Evolutionary conservation across 1,140 invertebrate genomes (phyloP).

Genomic region (Drosophila kikkawai): DNA sequence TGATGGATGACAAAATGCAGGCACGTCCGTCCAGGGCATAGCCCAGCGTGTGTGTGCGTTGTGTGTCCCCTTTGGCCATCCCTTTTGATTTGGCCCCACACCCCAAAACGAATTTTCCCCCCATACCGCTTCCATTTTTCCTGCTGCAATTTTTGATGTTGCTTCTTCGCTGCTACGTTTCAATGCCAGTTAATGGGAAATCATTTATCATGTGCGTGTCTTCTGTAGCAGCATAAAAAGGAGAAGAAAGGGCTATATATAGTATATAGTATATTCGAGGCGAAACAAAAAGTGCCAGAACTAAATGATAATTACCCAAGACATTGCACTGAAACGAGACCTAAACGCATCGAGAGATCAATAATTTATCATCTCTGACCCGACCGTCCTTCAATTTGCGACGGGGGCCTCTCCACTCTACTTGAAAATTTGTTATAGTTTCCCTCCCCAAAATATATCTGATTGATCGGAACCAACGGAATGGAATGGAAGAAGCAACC

Average conservation of each 20-base stretch:
- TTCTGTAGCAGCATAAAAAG: slow-evolving; percentile 16
- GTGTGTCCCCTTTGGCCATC: slow-evolving; percentile 19
- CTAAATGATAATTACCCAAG: slow-evolving; percentile 78
- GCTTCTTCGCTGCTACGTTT: slow-evolving; percentile 37
- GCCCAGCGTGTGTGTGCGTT: neutral
- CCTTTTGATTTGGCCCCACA: slow-evolving; percentile 16
- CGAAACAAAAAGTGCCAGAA: slow-evolving; percentile 75
- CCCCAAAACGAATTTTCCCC: neutral
- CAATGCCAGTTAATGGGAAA: slow-evolving; percentile 81
- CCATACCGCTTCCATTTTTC: slow-evolving; percentile 4
- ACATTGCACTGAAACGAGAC: slow-evolving; percentile 27
- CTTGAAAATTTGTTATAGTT: slow-evolving; percentile 52
- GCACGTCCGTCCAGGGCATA: slow-evolving; percentile 27
- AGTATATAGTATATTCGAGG: slow-evolving; percentile 1
- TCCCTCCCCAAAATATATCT: slow-evolving; percentile 11
- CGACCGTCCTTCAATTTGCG: slow-evolving; percentile 29
- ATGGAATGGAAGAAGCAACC: slow-evolving; percentile 7
- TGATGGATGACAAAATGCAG: slow-evolving; percentile 78
- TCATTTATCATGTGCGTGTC: slow-evolving; percentile 82
- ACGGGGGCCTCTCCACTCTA: slow-evolving; percentile 22
- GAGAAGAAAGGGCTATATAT: slow-evolving; percentile 5
- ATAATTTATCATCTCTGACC: slow-evolving; percentile 51
- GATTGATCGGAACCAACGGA: slow-evolving; percentile 27
- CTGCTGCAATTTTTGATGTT: slow-evolving; percentile 50
- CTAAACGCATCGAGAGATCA: slow-evolving; percentile 16